Conservation (phyloP, 2,797 vertebrate genomes). For the Percopsis omiscomaycus region DNA sequence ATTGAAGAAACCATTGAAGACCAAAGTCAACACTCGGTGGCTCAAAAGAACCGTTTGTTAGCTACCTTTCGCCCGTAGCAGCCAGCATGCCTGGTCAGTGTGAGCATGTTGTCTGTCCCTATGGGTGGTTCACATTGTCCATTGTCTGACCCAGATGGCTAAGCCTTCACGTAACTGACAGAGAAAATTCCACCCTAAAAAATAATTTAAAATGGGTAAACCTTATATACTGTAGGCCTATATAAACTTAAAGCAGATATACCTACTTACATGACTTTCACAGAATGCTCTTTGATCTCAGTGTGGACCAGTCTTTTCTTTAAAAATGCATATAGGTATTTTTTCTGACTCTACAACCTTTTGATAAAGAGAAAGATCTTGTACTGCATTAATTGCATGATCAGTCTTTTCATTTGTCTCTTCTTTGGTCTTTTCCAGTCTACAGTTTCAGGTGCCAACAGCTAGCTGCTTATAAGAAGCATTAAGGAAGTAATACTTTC, state of each 20-base stretch:
- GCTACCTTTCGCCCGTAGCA: conserved; percentile 21
- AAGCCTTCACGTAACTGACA: not conserved
- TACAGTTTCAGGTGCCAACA: not conserved
- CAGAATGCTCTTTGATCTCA: too few relatives aligned
- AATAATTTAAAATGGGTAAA: not conserved
- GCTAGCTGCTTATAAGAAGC: conserved; percentile 29
- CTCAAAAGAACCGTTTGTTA: conserved; percentile 63
- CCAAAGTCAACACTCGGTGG: conserved; percentile 63
- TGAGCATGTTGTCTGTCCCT: conserved; percentile 37
- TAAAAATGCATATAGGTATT: too few relatives aligned
- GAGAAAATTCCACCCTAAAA: conserved; percentile 6
- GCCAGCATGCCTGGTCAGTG: conserved; percentile 29
- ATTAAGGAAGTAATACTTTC: conserved; percentile 25
- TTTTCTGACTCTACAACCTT: too few relatives aligned
- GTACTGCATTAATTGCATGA: too few relatives aligned
- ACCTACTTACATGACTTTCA: too few relatives aligned
- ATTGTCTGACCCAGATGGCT: not conserved
- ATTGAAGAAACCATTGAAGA: conserved; percentile 69
- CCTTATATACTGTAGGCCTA: not conserved
- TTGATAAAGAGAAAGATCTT: too few relatives aligned
- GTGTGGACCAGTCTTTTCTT: too few relatives aligned
- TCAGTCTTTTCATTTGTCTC: too few relatives aligned
- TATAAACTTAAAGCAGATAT: conserved; percentile 28
- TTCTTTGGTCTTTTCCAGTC: too few relatives aligned
- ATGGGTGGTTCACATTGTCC: conserved; percentile 36